Evolutionary conservation across 2,888 invertebrate species (phyloP), one percentile per base, ranked within the genome.

Genomic region (Ernsta delagoae): DNA sequence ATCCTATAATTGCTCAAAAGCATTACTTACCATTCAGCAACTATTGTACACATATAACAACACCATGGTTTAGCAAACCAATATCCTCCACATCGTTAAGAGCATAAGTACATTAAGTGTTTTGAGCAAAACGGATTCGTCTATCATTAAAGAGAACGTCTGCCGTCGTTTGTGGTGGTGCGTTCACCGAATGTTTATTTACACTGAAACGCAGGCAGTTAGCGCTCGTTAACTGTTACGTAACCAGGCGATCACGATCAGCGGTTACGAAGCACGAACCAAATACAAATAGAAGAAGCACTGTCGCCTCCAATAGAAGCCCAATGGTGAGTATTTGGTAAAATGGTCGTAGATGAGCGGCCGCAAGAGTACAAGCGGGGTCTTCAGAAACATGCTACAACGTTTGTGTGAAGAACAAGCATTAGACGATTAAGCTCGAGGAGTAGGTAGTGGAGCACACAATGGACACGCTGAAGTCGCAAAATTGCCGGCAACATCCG

Each of bases 221-320:
- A 77, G 71, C 74, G 77, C 80, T 84, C 77, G 80, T 85, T 83
- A 82, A 72, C 12, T 45, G 74, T 87, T 87, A 79, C 82, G 78
- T 83, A 80, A 86, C 71, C 76, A 75, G 84, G 71, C 77, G 75
- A 81, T 80, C 77, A 76, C 73, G 78, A 78, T 79, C 78, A 75
- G 75, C 75, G 73, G 79, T 82, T 81, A 83, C 81, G 70, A 54
- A 24, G 8, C 50, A 50, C 50, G 50, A 9, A 24, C 8, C 50
- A 50, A 8, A 24, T 24, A 24, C 39, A 39, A 5, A 39, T 6
- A 39, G 5, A 50, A 50, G 12, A 12, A 43, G 12, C 16, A 16
- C 50, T 50, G 50, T 50, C 50, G 50, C 50, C 50, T 7, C 16
- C 50, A 50, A 50, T 7, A 16, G 12, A 48, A 12, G 12, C 6